These are phyloP conservation scores for Anseranas semipalmata DNA, from an alignment of 2,113 vertebrate genomes.

Conservation along the genomic window DNA sequence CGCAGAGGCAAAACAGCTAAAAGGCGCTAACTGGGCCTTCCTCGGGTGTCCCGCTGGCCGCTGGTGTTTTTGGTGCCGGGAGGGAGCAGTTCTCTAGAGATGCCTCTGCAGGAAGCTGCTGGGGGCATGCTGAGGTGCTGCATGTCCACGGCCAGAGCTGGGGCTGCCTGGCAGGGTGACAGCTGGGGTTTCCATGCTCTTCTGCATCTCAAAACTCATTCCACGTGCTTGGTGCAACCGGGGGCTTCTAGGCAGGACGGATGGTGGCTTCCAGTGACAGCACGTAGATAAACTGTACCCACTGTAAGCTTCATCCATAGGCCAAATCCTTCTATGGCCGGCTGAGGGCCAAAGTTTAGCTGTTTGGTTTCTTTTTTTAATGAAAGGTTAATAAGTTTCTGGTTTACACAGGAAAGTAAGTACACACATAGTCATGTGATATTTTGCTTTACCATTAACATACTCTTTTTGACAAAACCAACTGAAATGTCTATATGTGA, in stretches of 20 bases:
- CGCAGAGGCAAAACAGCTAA: not conserved
- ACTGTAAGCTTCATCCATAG: not conserved
- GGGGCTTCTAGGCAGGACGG: not conserved
- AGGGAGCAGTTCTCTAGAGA: not conserved
- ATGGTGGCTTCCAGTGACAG: not conserved
- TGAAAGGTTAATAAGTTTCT: not conserved
- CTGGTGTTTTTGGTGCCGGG: not conserved
- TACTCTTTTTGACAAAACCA: not conserved
- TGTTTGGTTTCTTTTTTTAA: not conserved
- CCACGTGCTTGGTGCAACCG: not conserved
- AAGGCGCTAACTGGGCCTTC: not conserved
- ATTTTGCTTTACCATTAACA: not conserved
- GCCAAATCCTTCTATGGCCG: not conserved
- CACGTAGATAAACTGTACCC: not conserved
- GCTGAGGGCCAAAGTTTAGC: not conserved
- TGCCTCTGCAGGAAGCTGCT: not conserved
- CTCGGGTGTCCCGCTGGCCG: not conserved
- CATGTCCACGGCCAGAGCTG: not conserved
- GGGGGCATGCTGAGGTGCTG: not conserved
- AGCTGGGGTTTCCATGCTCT: accelerated
- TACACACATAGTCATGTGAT: not conserved
- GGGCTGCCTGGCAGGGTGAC: not conserved
- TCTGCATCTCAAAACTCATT: not conserved
- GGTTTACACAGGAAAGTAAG: not conserved
- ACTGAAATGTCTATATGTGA: not conserved